phyloP scores from a whole-genome alignment of 2,888 invertebrate species.

The Gibbula magus region DNA sequence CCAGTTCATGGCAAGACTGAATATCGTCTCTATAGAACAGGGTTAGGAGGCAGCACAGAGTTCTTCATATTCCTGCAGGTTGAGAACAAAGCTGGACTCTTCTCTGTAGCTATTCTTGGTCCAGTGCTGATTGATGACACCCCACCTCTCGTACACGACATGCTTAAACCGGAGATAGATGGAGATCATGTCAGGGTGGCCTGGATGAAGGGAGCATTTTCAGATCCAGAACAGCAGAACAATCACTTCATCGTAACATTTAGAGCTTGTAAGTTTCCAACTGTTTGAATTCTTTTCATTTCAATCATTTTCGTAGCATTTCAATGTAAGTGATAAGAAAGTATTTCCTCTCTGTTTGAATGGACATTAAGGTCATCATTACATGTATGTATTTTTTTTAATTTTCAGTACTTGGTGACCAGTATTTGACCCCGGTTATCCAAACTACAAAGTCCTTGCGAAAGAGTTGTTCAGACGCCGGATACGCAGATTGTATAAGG shows the following conservation, averaged over 20 bases:
- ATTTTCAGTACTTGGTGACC: background rate
- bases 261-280: slow-evolving; percentile 39
- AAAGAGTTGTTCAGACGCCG: background rate
- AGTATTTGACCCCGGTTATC: background rate
- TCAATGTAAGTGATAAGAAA: no score
- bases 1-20: slow-evolving; percentile 33
- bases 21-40: slow-evolving; percentile 40
- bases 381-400: background rate
- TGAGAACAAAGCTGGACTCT: slow-evolving; percentile 46
- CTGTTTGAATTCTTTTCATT: no score
- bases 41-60: slow-evolving; percentile 33
- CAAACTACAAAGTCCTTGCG: background rate
- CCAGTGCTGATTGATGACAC: slow-evolving; percentile 51
- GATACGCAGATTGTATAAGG: background rate
- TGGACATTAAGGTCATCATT: no score
- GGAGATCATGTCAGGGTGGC: slow-evolving; percentile 27
- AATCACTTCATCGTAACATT: slow-evolving; percentile 37
- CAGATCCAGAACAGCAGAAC: slow-evolving; percentile 44
- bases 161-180: slow-evolving; percentile 25
- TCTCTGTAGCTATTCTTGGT: slow-evolving; percentile 35
- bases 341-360: no score
- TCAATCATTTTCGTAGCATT: no score
- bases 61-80: slow-evolving; percentile 45
- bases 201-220: slow-evolving; percentile 44
- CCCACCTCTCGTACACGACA: slow-evolving; percentile 37